Percentiles rank a stretch among this genome's conserved stretches.
phyloP scores from a whole-genome alignment of 2,888 invertebrate species.

The Megastigmus dorsalis region DNA sequence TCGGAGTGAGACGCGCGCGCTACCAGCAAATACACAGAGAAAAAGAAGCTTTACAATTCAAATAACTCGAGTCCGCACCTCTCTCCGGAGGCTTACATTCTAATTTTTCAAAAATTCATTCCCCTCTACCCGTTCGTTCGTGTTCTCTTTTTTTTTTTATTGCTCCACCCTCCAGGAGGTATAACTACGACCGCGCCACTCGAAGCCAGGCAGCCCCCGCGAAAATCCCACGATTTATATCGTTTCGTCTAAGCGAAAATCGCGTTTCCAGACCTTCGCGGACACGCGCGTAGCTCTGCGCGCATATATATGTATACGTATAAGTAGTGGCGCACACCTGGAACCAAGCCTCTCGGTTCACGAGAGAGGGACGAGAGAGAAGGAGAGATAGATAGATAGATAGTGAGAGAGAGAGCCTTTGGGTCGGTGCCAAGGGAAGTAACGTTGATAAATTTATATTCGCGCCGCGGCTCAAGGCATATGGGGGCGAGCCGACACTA shows the following conservation, averaged over 20 bases:
- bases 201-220: background rate
- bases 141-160: too few species aligned
- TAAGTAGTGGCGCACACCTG: too few species aligned
- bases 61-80: background rate
- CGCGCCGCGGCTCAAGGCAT: background rate
- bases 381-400: too few species aligned
- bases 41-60: constrained; percentile 15
- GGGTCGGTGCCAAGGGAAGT: constrained; percentile 28
- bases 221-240: constrained; percentile 54
- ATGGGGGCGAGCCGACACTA: background rate
- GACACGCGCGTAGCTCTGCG: too few species aligned
- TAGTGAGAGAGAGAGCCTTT: too few species aligned
- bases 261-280: constrained; percentile 40
- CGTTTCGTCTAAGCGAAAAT: constrained; percentile 49
- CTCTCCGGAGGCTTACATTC: constrained; percentile 15
- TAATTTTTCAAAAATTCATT: constrained; percentile 46
- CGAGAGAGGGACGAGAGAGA: too few species aligned
- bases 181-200: background rate
- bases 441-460: constrained; percentile 47
- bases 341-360: too few species aligned
- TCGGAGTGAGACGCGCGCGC: too few species aligned
- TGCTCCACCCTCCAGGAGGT: background rate
- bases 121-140: too few species aligned
- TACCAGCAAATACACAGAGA: too few species aligned
- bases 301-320: too few species aligned